A percentile compares a stretch with the other conserved stretches of the same genome.
These are phyloP conservation scores for Cossypha heuglini DNA, from an alignment of 2,797 vertebrate species.

Conservation along the genomic window DNA sequence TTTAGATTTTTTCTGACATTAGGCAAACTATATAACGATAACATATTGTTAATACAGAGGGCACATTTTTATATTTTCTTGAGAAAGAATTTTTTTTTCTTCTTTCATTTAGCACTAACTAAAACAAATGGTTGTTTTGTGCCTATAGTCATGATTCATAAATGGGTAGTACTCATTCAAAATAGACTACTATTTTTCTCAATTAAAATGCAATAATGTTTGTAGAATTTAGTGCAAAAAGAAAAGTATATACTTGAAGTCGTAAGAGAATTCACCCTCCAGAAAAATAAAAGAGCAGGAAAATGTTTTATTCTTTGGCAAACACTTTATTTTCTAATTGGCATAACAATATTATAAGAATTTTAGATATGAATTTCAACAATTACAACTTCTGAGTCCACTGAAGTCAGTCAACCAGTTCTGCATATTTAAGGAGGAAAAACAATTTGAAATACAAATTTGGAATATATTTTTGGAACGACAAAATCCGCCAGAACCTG, in stretches of 20 bases:
- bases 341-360: neutral
- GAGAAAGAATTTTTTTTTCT: neutral
- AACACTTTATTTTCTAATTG: neutral
- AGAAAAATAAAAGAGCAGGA: neutral
- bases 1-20: conserved; percentile 16
- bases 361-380: neutral
- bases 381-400: neutral
- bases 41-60: neutral
- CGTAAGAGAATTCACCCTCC: neutral
- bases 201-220: neutral
- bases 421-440: neutral
- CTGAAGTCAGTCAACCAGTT: neutral
- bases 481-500: neutral
- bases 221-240: neutral
- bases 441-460: neutral
- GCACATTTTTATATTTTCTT: neutral
- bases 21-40: neutral
- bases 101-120: neutral
- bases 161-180: neutral
- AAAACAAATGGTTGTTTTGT: neutral
- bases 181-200: conserved; percentile 10
- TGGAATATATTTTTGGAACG: neutral
- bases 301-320: neutral
- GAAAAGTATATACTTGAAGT: neutral
- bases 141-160: neutral